A percentile compares a stretch with the other conserved stretches of the same genome.
These are phyloP conservation scores for Eristalinus sepulchralis DNA, from an alignment of 2,888 invertebrate genomes.

Conservation along the genomic window DNA sequence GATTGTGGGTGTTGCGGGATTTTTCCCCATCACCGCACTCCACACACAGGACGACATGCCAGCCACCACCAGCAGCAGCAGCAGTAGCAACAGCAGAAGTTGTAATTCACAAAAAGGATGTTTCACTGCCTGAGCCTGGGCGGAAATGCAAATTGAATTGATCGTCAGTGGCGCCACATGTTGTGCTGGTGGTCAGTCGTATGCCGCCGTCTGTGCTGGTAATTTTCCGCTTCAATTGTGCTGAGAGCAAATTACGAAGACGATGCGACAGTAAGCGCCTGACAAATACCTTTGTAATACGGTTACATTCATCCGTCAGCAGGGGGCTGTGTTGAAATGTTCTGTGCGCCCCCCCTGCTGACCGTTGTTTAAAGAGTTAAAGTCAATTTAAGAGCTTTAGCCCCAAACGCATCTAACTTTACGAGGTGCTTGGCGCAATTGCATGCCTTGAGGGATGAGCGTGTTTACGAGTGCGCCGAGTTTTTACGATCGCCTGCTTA, in stretches of 20 bases:
- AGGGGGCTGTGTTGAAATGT: background rate
- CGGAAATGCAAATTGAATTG: slow-evolving; percentile 67
- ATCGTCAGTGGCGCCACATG: slow-evolving; percentile 29
- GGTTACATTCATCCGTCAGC: background rate
- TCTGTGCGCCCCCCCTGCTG: no score
- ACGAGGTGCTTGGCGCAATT: background rate
- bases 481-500: background rate
- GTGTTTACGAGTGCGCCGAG: background rate
- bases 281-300: background rate
- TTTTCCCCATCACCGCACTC: slow-evolving; percentile 36
- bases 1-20: slow-evolving; percentile 39
- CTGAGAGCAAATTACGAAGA: slow-evolving; percentile 2
- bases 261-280: background rate
- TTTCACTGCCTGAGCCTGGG: slow-evolving; percentile 49
- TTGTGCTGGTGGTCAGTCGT: background rate
- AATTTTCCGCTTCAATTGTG: slow-evolving; percentile 18
- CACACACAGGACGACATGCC: background rate
- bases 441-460: background rate
- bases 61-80: background rate
- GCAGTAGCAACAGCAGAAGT: background rate
- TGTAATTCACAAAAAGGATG: slow-evolving; percentile 65
- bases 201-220: background rate
- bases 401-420: background rate
- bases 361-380: background rate
- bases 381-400: background rate